These are phyloP conservation scores for Theodoxus fluviatilis DNA, from an alignment of 2,888 invertebrate species.

Conservation along the genomic window DNA sequence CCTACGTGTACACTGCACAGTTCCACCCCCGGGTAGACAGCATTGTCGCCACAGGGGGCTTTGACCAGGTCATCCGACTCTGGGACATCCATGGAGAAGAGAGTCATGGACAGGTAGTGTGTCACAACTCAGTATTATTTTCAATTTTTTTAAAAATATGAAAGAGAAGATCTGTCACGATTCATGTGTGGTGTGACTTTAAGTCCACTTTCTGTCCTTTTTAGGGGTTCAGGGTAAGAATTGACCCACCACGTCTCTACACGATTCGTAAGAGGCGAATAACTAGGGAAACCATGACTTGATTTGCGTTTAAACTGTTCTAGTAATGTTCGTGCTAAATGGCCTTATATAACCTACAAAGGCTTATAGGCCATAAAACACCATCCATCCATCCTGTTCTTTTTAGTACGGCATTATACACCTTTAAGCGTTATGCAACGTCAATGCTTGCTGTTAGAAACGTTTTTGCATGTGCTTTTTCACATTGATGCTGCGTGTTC, in stretches of 20 bases:
- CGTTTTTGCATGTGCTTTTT: no score
- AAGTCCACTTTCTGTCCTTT: no score
- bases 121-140: background rate
- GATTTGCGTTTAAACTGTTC: background rate
- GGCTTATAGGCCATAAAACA: no score
- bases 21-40: slow-evolving; percentile 68
- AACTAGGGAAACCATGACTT: background rate
- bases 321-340: no score
- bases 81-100: slow-evolving; percentile 68
- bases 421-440: no score
- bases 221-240: no score
- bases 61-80: slow-evolving; percentile 73
- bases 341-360: no score
- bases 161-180: slow-evolving; percentile 13
- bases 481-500: no score
- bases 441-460: no score
- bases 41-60: slow-evolving; percentile 73
- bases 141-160: background rate
- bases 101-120: slow-evolving; percentile 44
- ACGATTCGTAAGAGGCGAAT: background rate
- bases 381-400: no score
- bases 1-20: slow-evolving; percentile 75
- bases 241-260: no score
- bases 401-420: no score
- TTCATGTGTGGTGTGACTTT: background rate